Evolutionary conservation across 2,888 invertebrate genomes (phyloP).

Genomic region (Spialia ferax): DNA sequence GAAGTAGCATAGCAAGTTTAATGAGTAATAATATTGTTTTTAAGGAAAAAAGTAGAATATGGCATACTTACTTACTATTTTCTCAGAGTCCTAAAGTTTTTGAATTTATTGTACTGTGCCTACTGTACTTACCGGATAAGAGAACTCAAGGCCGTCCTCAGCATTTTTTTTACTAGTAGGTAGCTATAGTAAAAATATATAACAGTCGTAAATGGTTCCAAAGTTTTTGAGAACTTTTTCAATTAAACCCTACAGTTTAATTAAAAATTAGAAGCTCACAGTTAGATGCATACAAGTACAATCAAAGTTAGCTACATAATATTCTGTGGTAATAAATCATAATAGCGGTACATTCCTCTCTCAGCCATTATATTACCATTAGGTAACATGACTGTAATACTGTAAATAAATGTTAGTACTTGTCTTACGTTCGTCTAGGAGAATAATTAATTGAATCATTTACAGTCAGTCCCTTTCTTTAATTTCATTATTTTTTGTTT

Average conservation of each 20-base stretch:
- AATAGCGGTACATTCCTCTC: slow-evolving; percentile 30
- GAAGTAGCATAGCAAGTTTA: no score
- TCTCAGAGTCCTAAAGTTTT: no score
- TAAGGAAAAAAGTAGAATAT: no score
- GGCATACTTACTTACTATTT: no score
- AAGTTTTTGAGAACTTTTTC: not conserved
- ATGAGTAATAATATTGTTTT: no score
- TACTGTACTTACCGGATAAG: no score
- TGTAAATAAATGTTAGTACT: slow-evolving; percentile 22
- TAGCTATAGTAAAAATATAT: no score
- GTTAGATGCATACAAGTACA: slow-evolving; percentile 14
- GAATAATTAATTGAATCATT: slow-evolving; percentile 21
- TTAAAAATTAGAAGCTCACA: slow-evolving; percentile 20
- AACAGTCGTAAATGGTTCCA: no score
- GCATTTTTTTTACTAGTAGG: no score
- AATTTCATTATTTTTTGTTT: not conserved
- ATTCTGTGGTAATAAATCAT: slow-evolving; percentile 36
- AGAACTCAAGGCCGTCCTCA: no score
- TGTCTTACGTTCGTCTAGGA: not conserved
- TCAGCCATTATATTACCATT: slow-evolving; percentile 36
- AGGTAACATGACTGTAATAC: slow-evolving; percentile 37
- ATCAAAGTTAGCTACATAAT: slow-evolving; percentile 16
- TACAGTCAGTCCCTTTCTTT: slow-evolving; percentile 3
- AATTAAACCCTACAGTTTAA: not conserved
- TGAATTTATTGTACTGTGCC: no score